These are phyloP conservation scores for Turdus rufiventris DNA, from an alignment of 2,113 vertebrate genomes.

Conservation along the genomic window DNA sequence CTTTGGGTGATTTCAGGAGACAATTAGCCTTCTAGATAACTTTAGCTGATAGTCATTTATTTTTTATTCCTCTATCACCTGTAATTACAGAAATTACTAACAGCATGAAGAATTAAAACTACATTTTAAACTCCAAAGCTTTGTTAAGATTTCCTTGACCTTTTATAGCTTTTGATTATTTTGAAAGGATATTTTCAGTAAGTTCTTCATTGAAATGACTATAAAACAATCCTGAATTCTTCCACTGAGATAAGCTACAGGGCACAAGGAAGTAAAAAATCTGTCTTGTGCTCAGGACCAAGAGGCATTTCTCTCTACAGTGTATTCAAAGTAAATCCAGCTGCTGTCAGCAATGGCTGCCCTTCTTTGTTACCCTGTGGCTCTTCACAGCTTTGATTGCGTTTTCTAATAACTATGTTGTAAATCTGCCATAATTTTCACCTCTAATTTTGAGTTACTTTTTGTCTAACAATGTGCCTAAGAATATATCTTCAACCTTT, in stretches of 20 bases:
- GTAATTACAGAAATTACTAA: conserved; percentile 13
- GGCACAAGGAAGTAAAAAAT: background rate
- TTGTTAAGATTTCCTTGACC: background rate
- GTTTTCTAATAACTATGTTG: background rate
- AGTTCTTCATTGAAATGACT: background rate
- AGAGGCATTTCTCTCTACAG: background rate
- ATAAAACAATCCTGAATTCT: background rate
- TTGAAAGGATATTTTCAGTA: background rate
- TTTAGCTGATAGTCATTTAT: conserved; percentile 7
- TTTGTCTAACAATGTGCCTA: background rate
- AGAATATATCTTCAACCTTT: background rate
- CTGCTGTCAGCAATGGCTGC: background rate
- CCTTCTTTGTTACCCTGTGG: background rate
- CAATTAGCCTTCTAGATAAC: background rate
- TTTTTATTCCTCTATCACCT: conserved; percentile 22
- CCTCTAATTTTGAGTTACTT: background rate
- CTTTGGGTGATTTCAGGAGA: background rate
- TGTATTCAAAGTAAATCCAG: background rate
- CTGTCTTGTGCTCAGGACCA: background rate
- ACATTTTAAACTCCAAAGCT: background rate
- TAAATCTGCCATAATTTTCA: conserved; percentile 15
- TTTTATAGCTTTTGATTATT: background rate
- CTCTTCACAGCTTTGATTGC: background rate
- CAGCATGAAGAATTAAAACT: background rate
- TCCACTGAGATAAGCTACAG: background rate